phyloP scores from a whole-genome alignment of 2,888 invertebrate genomes.

The Prosapia bicincta region DNA sequence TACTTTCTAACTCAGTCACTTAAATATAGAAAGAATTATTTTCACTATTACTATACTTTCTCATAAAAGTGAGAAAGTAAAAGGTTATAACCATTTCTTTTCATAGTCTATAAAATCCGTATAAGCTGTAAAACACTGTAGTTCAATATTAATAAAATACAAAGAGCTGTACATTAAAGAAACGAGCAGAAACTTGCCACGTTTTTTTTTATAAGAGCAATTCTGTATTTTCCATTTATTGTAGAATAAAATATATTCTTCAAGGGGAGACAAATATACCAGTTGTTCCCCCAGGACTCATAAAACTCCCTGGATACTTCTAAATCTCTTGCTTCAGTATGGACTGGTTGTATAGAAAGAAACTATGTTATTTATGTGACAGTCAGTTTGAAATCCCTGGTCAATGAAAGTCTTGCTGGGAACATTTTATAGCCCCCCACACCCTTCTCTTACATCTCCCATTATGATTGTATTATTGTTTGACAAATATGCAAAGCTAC shows the following conservation, averaged over 20 bases:
- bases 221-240: neutral
- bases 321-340: neutral
- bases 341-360: neutral
- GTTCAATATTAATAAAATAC: neutral
- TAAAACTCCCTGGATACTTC: neutral
- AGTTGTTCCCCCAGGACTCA: neutral
- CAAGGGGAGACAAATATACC: conserved; percentile 2
- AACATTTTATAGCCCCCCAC: neutral
- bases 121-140: neutral
- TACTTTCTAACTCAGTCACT: no score
- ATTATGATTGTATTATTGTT: no score
- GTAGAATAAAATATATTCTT: neutral
- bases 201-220: neutral
- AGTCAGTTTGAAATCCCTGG: neutral
- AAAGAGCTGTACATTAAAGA: neutral
- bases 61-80: neutral
- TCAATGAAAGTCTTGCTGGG: neutral
- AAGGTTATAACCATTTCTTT: neutral
- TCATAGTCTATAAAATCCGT: neutral
- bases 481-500: no score
- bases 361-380: neutral
- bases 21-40: no score
- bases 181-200: neutral
- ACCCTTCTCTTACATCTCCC: no score
- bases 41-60: no score